Base-by-base conservation (phyloP, 2,113 vertebrate species). In the Myxocyprinus asiaticus region DNA sequence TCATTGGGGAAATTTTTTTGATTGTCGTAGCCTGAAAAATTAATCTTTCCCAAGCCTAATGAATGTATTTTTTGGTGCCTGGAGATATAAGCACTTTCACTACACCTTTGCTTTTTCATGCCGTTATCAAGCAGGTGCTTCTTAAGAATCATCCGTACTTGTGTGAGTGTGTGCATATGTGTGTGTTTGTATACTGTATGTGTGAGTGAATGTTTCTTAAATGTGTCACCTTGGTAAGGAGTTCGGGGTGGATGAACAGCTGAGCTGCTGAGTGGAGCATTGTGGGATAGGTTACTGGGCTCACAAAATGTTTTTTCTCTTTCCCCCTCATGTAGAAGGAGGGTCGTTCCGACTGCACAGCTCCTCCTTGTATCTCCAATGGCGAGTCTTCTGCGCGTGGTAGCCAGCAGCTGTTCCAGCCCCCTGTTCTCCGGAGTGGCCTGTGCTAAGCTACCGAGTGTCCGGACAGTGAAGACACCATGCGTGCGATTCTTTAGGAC, bases 381-480 rank as follows among this genome's bases (percentile, higher is more conserved):
- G 98, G 93, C 96, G 1, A 95, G 92, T 87, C 92, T 98, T 53
- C 90, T 98, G 55, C 95, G 95, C 48, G 77, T 92, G 5, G 88
- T 95, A 77, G 89, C 92, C n/a, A 86, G 87, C 45, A 91, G 91
- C 86, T 97, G 94, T 88, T 94, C 94, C 0, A 84, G 89, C 77
- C 93, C 95, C 6, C 76, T 93, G 66, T 90, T 96, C 84, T 90
- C 89, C 65, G 91, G 79, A 47, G 88, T 93, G 22, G 83, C 94
- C 4, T 85, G 85, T 12, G 77, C 59, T 4, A 94, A 93, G 65
- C 79, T 86, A 12, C 82, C 77, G 77, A 90, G 84, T 0, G 56
- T 88, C 79, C 87, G 74, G 76, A 88, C 87, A 0, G 63, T 92
- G 79, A 95, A 91, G 83, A 90, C 91, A 0, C 82, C 81, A 0